phyloP scores from a whole-genome alignment of 2,113 vertebrate species.

The Nothocercus julius region DNA sequence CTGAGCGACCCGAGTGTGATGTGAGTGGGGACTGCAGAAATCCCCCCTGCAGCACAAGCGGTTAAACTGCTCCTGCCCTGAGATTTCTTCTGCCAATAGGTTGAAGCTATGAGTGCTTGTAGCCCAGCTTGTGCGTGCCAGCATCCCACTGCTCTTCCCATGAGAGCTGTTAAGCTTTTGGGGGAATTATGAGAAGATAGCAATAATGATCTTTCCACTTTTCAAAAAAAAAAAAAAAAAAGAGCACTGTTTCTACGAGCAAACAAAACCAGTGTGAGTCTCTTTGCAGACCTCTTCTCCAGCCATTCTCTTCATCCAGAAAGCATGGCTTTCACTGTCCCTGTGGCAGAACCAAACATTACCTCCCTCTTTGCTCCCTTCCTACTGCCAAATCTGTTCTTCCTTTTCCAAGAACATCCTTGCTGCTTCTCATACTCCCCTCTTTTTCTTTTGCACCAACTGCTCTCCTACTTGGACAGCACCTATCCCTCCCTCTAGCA shows the following conservation, averaged over 20 bases:
- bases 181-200: neutral
- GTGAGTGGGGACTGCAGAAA: neutral
- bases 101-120: neutral
- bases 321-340: neutral
- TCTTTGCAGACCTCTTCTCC: neutral
- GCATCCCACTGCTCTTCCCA: conserved; percentile 43
- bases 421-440: neutral
- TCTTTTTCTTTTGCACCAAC: neutral
- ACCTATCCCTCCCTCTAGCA: neutral
- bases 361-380: neutral
- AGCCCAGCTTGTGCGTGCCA: conserved; percentile 3
- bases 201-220: neutral
- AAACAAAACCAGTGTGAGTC: neutral
- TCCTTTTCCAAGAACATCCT: neutral
- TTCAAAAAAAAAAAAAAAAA: neutral
- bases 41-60: neutral
- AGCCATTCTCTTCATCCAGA: neutral
- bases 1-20: neutral
- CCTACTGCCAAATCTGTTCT: neutral
- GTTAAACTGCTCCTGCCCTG: neutral
- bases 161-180: neutral
- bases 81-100: neutral
- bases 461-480: neutral
- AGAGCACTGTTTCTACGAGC: neutral
- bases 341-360: neutral